phyloP scores from a whole-genome alignment of 2,113 vertebrate species.

The Castor canadensis region DNA sequence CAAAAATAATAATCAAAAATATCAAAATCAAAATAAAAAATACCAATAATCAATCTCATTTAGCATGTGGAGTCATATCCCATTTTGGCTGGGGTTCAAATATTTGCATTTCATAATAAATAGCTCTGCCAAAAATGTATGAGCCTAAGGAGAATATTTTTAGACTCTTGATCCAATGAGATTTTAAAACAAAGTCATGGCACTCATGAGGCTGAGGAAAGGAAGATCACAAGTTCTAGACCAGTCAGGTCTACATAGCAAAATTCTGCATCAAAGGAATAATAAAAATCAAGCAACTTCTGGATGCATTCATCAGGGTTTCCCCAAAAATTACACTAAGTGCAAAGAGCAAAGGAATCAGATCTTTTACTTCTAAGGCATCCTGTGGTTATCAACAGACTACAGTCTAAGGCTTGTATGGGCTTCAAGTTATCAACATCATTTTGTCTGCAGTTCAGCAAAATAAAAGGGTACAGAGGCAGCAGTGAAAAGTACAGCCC shows the following conservation, averaged over 20 bases:
- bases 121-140: conserved; percentile 34
- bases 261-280: no score
- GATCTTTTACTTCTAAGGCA: conserved; percentile 4
- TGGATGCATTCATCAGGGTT: neutral
- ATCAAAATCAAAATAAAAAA: no score
- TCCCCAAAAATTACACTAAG: neutral
- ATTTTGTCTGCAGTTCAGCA: neutral
- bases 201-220: no score
- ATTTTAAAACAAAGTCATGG: conserved; percentile 36
- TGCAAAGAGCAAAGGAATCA: neutral
- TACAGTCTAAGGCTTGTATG: neutral
- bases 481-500: neutral
- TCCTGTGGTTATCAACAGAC: neutral
- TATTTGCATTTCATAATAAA: conserved; percentile 6
- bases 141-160: neutral
- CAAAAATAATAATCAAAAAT: no score
- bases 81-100: neutral
- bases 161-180: conserved; percentile 32
- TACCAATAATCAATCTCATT: neutral
- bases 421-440: neutral
- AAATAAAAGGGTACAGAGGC: neutral
- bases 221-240: no score
- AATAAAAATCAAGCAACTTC: conserved; percentile 57
- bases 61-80: neutral
- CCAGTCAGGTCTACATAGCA: no score